Percentiles rank a stretch among this genome's conserved stretches.
Conservation (phyloP, 2,797 vertebrate genomes). For the Microtus agrestis region DNA sequence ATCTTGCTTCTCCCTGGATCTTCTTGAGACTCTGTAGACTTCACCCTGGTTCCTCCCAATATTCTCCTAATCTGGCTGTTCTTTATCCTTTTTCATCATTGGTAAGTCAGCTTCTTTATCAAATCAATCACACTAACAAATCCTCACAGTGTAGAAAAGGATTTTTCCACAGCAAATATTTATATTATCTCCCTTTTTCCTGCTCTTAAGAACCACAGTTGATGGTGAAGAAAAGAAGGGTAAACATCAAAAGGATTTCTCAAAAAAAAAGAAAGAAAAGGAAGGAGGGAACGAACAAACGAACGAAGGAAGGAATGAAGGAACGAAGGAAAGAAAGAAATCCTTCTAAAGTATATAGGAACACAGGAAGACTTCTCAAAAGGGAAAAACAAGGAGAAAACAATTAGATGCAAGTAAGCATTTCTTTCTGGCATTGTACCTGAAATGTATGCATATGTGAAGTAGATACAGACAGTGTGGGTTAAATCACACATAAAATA, state of each 20-base stretch:
- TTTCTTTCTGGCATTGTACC: background rate
- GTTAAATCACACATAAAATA: background rate
- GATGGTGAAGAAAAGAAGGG: background rate
- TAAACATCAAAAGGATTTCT: background rate
- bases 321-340: background rate
- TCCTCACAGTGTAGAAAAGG: too few relatives aligned
- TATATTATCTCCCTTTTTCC: background rate
- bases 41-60: too few relatives aligned
- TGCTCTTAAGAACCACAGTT: background rate
- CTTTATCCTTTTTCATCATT: too few relatives aligned
- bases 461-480: background rate
- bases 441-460: background rate
- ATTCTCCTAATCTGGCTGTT: too few relatives aligned
- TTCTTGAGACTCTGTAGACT: too few relatives aligned
- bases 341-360: background rate
- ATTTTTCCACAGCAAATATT: too few relatives aligned
- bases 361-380: background rate
- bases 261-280: too few relatives aligned
- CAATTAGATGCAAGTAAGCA: background rate
- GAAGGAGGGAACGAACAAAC: too few relatives aligned
- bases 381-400: background rate
- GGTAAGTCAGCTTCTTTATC: too few relatives aligned
- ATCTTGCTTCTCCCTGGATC: too few relatives aligned
- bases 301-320: rapidly evolving
- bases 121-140: too few relatives aligned